These are phyloP conservation scores for Trichosurus vulpecula DNA, from an alignment of 2,797 vertebrate genomes.

Conservation along the genomic window DNA sequence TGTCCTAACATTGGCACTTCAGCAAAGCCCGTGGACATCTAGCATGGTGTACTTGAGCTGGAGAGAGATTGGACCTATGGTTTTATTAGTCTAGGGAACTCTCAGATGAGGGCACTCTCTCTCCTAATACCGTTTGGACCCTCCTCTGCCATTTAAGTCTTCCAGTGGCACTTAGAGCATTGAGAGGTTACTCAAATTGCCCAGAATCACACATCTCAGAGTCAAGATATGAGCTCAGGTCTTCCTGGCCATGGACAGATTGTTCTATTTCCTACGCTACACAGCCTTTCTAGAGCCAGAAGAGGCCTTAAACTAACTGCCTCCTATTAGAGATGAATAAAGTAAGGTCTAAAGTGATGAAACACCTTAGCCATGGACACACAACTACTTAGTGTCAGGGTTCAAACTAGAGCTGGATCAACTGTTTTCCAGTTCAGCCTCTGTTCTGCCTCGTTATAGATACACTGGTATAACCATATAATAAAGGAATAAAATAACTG, in stretches of 20 bases:
- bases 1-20: neutral
- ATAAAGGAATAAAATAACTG: constrained; percentile 30
- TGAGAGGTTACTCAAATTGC: neutral
- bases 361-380: neutral
- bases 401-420: neutral
- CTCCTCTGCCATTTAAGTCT: neutral
- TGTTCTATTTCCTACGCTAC: neutral
- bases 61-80: too few relatives aligned
- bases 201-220: neutral
- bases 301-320: neutral
- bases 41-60: neutral
- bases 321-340: neutral
- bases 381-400: neutral
- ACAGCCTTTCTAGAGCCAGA: neutral
- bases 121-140: neutral
- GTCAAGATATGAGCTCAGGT: neutral
- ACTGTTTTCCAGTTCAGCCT: neutral
- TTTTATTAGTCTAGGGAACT: too few relatives aligned
- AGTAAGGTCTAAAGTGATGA: neutral
- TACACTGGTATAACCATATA: constrained; percentile 25
- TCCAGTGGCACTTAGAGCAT: neutral
- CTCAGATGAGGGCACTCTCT: too few relatives aligned
- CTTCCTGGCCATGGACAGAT: neutral
- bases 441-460: constrained; percentile 28
- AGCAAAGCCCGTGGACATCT: neutral